These are phyloP conservation scores for Leptosomus discolor DNA, from an alignment of 2,113 vertebrate species.

Conservation along the genomic window DNA sequence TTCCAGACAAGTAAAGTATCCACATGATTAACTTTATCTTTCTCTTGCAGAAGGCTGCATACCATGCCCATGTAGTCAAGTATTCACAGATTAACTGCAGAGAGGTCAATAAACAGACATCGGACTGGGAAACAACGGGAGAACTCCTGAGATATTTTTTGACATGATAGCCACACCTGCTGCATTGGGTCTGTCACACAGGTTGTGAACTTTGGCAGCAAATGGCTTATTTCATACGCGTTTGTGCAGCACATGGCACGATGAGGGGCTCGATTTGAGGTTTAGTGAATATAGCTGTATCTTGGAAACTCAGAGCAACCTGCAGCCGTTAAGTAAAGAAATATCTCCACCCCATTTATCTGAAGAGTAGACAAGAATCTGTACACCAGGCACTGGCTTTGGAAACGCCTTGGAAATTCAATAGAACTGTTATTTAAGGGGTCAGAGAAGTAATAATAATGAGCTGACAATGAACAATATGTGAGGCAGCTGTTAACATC, in stretches of 20 bases:
- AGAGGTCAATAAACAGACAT: neutral
- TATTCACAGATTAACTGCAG: neutral
- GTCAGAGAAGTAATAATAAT: neutral
- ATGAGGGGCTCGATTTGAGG: neutral
- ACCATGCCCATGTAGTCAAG: neutral
- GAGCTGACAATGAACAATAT: neutral
- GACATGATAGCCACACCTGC: neutral
- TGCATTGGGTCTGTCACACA: neutral
- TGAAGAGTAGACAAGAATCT: neutral
- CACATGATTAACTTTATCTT: neutral
- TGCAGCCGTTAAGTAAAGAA: neutral
- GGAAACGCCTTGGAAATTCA: neutral
- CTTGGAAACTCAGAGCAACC: neutral
- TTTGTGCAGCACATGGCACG: neutral
- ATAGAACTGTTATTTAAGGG: neutral
- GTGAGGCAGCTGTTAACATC: neutral
- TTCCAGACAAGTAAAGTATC: neutral
- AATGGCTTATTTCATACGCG: neutral
- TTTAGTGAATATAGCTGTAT: neutral
- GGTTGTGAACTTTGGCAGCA: neutral
- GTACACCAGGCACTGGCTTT: fast-evolving
- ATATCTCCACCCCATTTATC: neutral
- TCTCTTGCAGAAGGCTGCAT: neutral
- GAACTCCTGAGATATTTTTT: neutral
- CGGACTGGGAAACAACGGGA: neutral